Conservation (phyloP, 2,888 invertebrate species). For the Cephus pygmeus region DNA sequence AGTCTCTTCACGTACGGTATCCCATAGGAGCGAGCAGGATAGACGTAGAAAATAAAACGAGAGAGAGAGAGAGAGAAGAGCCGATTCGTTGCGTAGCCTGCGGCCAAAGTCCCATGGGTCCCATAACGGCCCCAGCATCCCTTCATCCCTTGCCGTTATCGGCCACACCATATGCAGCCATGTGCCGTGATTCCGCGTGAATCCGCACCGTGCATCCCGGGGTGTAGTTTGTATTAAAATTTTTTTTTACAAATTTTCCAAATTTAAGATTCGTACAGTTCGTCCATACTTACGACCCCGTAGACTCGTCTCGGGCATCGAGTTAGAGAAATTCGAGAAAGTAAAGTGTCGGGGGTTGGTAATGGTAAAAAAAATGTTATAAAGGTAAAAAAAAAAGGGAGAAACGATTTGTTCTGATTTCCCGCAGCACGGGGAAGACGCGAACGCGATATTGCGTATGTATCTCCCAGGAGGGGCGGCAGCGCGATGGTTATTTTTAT, state of each 20-base stretch:
- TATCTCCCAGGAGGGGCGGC: slow-evolving; percentile 51
- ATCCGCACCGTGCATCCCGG: neutral
- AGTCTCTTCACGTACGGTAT: no score
- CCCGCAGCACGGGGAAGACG: slow-evolving; percentile 36
- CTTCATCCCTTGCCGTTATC: slow-evolving; percentile 42
- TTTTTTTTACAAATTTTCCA: neutral
- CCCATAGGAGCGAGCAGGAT: neutral
- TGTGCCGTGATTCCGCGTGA: slow-evolving; percentile 8
- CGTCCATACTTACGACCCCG: no score
- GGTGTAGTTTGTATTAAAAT: neutral
- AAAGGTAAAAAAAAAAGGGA: neutral
- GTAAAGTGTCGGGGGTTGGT: no score
- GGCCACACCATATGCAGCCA: slow-evolving; percentile 46
- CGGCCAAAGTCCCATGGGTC: slow-evolving; percentile 59
- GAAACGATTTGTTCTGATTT: slow-evolving; percentile 56
- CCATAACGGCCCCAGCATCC: slow-evolving; percentile 54
- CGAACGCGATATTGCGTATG: slow-evolving; percentile 57
- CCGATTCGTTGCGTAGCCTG: slow-evolving; percentile 43
- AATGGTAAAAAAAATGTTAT: no score
- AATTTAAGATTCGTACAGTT: no score
- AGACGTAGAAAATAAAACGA: neutral
- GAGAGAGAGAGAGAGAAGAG: slow-evolving; percentile 12
- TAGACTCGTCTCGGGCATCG: no score
- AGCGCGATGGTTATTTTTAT: slow-evolving; percentile 63
- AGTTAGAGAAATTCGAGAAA: no score